Percentiles rank a stretch among this genome's conserved stretches.
Conservation (phyloP, 2,797 vertebrate genomes). For the Zalophus californianus region DNA sequence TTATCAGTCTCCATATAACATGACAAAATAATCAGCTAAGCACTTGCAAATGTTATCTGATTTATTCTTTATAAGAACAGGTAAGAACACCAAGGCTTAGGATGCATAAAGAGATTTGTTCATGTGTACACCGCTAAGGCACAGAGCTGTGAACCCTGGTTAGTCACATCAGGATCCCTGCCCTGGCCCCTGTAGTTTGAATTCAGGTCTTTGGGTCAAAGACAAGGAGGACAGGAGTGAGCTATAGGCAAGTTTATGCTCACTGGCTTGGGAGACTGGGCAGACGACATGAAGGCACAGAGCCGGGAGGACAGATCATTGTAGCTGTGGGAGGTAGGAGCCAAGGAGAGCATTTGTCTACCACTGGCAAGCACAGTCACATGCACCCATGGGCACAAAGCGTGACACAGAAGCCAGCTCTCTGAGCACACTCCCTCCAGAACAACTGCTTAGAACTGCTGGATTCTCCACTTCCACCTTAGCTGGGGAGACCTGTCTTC, state of each 20-base stretch:
- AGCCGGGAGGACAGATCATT: background rate
- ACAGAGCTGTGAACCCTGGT: background rate
- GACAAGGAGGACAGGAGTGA: background rate
- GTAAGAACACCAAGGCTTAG: background rate
- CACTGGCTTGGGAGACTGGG: no score
- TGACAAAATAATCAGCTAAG: background rate
- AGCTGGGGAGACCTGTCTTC: background rate
- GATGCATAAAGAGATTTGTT: background rate
- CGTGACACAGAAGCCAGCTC: background rate
- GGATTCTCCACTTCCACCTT: background rate
- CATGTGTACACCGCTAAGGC: background rate
- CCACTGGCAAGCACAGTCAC: no score
- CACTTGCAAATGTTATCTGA: background rate
- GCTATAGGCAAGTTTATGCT: background rate
- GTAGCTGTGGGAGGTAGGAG: background rate
- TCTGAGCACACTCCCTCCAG: background rate
- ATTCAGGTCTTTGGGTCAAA: background rate
- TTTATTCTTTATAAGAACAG: background rate
- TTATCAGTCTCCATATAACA: background rate
- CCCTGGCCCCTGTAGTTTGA: background rate
- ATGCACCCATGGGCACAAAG: accelerated
- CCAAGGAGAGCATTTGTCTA: background rate
- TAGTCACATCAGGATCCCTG: accelerated
- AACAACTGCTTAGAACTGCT: background rate
- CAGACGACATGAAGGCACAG: background rate